Base-by-base conservation (phyloP, 2,113 vertebrate genomes). In the Sorex fumeus region DNA sequence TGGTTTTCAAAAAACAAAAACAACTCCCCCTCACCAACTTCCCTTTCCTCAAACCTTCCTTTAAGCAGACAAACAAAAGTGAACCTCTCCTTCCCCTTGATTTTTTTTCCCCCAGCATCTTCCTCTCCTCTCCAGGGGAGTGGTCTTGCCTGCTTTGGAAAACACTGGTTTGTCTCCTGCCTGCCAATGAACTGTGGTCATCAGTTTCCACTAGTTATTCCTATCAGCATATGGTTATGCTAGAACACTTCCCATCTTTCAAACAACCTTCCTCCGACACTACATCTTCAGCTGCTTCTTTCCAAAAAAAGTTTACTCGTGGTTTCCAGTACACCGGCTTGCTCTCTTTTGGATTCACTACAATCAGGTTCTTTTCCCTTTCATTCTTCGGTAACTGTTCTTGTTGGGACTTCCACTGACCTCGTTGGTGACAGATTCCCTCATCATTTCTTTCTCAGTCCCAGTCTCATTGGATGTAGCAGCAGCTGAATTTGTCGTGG, bases 181-280 rank as follows among this genome's bases (percentile, higher is more conserved):
- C 28, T 77, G 36, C 62, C 53, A 13, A 0, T 30, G 64, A 76
- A 40, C 30, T 66, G 19, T 23, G 76, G 69, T 91, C 81, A 40
- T 27, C 47, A 50, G 7, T 74, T 70, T 84, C 76, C 76, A 15
- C 76, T 45, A 7, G 53, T 83, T 66, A 30, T 50, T 92, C 67
- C 70, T 72, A 0, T 75, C 23, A 74, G 53, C 28, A 64, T 67
- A 36, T 36, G 71, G 45, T 62, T 84, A 11, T 0, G 60, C 18
- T 89, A 57, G 88, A 83, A 34, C 80, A 66, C 25, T n/a, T 79
- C 21, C 28, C 34, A 21, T 86, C 95, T 50, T 25, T 30, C 84
- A 69, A 62, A n/a, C 21, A 30, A 64, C 60, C 76, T 13, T 91
- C 40, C 23, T 23, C 45, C 16, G 75, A 6, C 43, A 77, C 15